A percentile compares a stretch with the other conserved stretches of the same genome.
These are phyloP conservation scores for Tipula confusa DNA, from an alignment of 2,888 invertebrate species.

Conservation along the genomic window DNA sequence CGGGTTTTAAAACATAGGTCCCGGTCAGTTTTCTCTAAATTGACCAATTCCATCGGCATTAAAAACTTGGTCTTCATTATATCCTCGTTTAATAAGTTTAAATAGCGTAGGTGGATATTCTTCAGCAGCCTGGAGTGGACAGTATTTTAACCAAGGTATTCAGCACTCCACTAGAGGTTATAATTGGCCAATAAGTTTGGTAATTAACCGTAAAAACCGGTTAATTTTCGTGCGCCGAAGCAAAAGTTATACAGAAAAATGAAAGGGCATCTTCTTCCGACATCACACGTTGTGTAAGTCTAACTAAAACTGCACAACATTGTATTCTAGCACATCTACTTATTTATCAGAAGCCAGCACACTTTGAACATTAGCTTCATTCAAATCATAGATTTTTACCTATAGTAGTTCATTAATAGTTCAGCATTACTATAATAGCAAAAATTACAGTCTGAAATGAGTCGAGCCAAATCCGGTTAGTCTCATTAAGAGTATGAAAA, in stretches of 20 bases:
- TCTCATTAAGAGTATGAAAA: conserved; percentile 78
- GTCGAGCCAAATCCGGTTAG: conserved; percentile 74
- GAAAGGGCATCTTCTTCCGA: conserved; percentile 81
- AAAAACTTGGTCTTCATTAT: too few species aligned
- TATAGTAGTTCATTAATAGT: conserved; percentile 67
- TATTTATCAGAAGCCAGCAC: conserved; percentile 85
- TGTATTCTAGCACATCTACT: conserved; percentile 66
- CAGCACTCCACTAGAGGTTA: too few species aligned
- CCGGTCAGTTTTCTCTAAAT: too few species aligned
- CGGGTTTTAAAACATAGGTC: too few species aligned
- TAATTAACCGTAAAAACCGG: too few species aligned
- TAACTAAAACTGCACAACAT: conserved; percentile 86
- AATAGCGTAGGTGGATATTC: too few species aligned
- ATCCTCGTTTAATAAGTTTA: too few species aligned
- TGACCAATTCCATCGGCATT: too few species aligned
- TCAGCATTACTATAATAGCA: conserved; percentile 88
- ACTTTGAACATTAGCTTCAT: conserved; percentile 88
- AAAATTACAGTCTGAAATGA: conserved; percentile 80
- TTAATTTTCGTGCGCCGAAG: conserved; percentile 57
- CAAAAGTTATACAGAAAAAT: conserved; percentile 82
- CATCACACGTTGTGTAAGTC: conserved; percentile 88
- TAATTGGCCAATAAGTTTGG: too few species aligned
- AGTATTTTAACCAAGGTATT: too few species aligned
- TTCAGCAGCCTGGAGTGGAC: too few species aligned
- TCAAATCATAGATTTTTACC: conserved; percentile 79